Conservation (phyloP, 1,140 invertebrate species). For the Palaemon carinicauda region DNA sequence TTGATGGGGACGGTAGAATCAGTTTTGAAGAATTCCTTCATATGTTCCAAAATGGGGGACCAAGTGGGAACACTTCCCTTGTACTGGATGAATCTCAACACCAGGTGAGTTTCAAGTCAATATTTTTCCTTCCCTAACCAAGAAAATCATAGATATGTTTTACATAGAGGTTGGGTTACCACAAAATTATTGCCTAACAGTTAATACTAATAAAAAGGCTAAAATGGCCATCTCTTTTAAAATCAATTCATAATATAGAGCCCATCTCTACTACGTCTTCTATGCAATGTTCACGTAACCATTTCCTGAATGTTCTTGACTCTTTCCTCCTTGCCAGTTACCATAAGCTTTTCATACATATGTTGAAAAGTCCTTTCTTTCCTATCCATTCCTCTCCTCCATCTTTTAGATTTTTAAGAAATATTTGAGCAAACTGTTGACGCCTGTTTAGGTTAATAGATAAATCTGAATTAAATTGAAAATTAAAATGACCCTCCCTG, state of each 20-base stretch:
- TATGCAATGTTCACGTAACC: background rate
- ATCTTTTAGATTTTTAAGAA: background rate
- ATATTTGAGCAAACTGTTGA: background rate
- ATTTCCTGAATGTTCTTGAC: too few species aligned
- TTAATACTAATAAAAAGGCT: too few species aligned
- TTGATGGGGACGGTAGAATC: slow-evolving; percentile 73
- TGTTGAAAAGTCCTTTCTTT: background rate
- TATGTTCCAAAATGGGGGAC: slow-evolving; percentile 70
- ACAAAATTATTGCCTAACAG: too few species aligned
- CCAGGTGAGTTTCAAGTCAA: background rate
- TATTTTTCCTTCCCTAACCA: background rate
- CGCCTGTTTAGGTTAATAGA: too few species aligned
- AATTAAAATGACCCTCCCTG: too few species aligned
- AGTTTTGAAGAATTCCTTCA: slow-evolving; percentile 75
- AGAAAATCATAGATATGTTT: background rate
- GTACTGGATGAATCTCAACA: slow-evolving; percentile 34
- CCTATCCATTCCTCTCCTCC: background rate
- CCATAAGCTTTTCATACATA: background rate
- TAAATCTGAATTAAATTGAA: too few species aligned
- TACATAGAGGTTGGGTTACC: background rate
- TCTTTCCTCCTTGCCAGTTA: background rate
- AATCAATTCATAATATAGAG: too few species aligned
- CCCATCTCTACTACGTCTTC: too few species aligned
- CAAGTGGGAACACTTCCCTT: slow-evolving; percentile 43
- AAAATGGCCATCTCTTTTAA: too few species aligned